phyloP scores from a whole-genome alignment of 2,888 invertebrate species.

The Ariolimax columbianus region DNA sequence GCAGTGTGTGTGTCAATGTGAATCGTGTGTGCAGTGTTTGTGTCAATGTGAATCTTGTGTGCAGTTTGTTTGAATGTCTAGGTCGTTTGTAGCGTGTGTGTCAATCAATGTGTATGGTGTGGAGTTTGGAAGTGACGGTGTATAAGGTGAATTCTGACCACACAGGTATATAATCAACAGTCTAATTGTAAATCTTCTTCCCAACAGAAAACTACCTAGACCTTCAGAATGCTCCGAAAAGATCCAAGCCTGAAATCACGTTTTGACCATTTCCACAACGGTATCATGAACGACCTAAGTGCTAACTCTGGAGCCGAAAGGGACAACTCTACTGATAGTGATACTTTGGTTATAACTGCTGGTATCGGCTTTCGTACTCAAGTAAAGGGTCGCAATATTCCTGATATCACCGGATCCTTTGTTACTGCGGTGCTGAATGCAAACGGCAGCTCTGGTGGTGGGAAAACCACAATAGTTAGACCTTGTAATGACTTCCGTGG shows the following conservation, averaged over 20 bases:
- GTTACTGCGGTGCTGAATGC: background rate
- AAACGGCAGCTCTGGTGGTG: background rate
- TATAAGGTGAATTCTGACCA: background rate
- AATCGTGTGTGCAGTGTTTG: too few relatives aligned
- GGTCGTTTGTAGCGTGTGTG: too few relatives aligned
- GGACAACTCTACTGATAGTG: background rate
- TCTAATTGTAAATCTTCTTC: background rate
- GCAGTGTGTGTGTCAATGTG: too few relatives aligned
- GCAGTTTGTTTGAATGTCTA: too few relatives aligned
- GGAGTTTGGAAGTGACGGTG: too few relatives aligned
- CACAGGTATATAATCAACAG: too few relatives aligned
- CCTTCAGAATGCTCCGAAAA: background rate
- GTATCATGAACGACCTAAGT: background rate
- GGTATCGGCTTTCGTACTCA: background rate
- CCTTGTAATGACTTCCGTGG: background rate
- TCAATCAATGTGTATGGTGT: too few relatives aligned
- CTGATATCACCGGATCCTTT: background rate
- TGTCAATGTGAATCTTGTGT: too few relatives aligned
- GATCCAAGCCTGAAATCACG: background rate
- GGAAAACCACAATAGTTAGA: background rate
- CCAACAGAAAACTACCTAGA: background rate
- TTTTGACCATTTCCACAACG: background rate
- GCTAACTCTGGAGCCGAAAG: background rate
- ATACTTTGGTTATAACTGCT: background rate
- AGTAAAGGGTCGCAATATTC: background rate